Evolutionary conservation across 2,797 vertebrate species (phyloP).

Genomic region (Gephyroberyx darwinii): DNA sequence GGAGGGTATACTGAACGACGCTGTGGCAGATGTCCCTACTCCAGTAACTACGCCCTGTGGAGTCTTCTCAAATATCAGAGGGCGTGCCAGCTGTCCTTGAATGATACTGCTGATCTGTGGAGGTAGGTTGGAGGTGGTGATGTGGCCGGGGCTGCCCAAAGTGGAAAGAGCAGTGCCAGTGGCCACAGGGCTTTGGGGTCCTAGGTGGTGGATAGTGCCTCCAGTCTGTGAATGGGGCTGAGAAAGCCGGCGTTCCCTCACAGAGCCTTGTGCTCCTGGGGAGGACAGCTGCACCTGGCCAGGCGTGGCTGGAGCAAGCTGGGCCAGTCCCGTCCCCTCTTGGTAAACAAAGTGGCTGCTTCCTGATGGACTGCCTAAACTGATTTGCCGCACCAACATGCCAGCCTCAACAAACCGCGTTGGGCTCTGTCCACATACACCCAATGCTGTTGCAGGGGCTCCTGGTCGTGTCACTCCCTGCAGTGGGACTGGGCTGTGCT

Average conservation of each 20-base stretch:
- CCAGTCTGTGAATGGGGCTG: conserved; percentile 95
- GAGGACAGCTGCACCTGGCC: conserved; percentile 89
- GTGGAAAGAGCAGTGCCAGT: conserved; percentile 84
- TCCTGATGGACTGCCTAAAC: conserved; percentile 86
- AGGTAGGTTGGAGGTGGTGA: conserved; percentile 93
- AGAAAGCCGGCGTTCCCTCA: conserved; percentile 91
- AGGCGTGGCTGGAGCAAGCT: conserved; percentile 85
- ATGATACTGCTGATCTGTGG: conserved; percentile 99
- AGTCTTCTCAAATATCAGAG: conserved; percentile 90
- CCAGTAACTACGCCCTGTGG: conserved; percentile 84
- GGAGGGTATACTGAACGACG: conserved; percentile 87
- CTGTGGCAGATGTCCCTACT: conserved; percentile 79
- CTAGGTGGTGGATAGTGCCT: conserved; percentile 95
- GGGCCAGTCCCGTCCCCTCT: conserved; percentile 88
- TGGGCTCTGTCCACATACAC: conserved; percentile 92
- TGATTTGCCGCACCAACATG: conserved; percentile 93
- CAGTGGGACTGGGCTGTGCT: conserved; percentile 90
- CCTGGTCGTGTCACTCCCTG: conserved; percentile 85
- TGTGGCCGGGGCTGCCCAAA: conserved; percentile 90
- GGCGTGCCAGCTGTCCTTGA: conserved; percentile 92
- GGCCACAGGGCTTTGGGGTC: conserved; percentile 93
- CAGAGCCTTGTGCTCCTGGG: conserved; percentile 80
- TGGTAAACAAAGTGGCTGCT: conserved; percentile 94
- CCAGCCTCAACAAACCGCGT: conserved; percentile 92
- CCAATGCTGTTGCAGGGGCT: conserved; percentile 84